Evolutionary conservation across 2,797 vertebrate genomes (phyloP), one percentile per base, ranked within the genome.

Genomic region (Spea hammondii): DNA sequence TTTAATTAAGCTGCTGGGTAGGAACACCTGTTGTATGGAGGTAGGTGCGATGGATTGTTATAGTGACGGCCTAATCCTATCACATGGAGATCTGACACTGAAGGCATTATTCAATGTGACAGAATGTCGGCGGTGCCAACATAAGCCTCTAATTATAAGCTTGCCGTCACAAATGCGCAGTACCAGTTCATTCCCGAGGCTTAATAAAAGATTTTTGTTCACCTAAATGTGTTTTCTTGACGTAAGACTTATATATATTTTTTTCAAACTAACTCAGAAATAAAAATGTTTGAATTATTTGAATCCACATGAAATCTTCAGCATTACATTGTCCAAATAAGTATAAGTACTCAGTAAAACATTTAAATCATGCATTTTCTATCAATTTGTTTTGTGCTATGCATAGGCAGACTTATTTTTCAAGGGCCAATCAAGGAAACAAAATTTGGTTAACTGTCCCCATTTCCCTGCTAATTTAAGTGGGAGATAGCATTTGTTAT

Each of bases 41-140:
- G 65, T 68, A 68, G 14, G 71, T 62, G 77, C 59, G 57, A 14
- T 59, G 72, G 60, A 65, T 65, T 78, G 75, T 76, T 45, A 73
- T 54, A 85, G 72, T 80, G 78, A 76, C 78, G 78, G 74, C 82
- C 79, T 78, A 82, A 83, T 80, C 68, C 73, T 75, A 68, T 79
- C 72, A 11, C 53, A 7, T 66, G 72, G 79, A 49, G 82, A 82
- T 83, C 66, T 78, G 67, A 72, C 65, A 53, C 65, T 51, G 8
- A 59, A 45, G n/a, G 11, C 55, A 66, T 70, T 79, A 70, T 74
- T 64, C 54, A 74, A 70, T 47, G 54, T 76, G 74, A 81, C 79
- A 81, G 51, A 76, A 81, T 53, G 60, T 66, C 49, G 46, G 48
- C 67, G 51, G 44, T 68, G 70, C 62, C 32, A 76, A 66, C 73